Evolutionary conservation across 2,888 invertebrate species (phyloP).

Genomic region (Anaspis maculata): DNA sequence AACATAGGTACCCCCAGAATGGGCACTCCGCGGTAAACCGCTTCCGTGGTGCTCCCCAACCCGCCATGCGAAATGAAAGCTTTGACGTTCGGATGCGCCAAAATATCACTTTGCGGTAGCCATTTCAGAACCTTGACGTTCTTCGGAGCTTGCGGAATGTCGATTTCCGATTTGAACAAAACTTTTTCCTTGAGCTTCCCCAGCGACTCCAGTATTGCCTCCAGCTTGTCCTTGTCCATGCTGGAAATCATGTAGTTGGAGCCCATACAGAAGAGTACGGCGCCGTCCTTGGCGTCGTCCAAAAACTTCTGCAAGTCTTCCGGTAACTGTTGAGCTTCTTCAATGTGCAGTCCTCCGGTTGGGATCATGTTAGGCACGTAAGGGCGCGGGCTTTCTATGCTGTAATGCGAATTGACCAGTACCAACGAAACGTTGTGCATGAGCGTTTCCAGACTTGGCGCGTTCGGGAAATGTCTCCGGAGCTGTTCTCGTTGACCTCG

Average conservation of each 20-base stretch:
- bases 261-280: constrained; percentile 24
- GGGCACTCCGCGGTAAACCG: constrained; percentile 44
- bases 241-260: constrained; percentile 16
- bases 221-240: constrained; percentile 17
- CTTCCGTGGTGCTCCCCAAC: constrained; percentile 48
- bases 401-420: too few relatives aligned
- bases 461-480: constrained; percentile 21
- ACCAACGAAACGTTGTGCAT: constrained; percentile 23
- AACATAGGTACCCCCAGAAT: constrained; percentile 47
- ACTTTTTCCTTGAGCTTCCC: constrained; percentile 50
- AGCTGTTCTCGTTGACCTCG: constrained; percentile 11
- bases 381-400: constrained; percentile 28
- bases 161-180: constrained; percentile 54
- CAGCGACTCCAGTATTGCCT: constrained; percentile 48
- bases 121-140: constrained; percentile 53
- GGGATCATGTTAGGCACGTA: constrained; percentile 28
- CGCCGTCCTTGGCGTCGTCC: too few relatives aligned
- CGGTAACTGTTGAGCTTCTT: constrained; percentile 10
- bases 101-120: constrained; percentile 50
- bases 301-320: constrained; percentile 17
- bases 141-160: constrained; percentile 43
- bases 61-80: too few relatives aligned
- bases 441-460: constrained; percentile 21
- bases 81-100: too few relatives aligned
- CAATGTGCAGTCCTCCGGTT: constrained; percentile 30